A percentile compares a stretch with the other conserved stretches of the same genome.
Evolutionary conservation across 2,888 invertebrate species (phyloP).

Genomic region (Carpatolechia fugitivella): DNA sequence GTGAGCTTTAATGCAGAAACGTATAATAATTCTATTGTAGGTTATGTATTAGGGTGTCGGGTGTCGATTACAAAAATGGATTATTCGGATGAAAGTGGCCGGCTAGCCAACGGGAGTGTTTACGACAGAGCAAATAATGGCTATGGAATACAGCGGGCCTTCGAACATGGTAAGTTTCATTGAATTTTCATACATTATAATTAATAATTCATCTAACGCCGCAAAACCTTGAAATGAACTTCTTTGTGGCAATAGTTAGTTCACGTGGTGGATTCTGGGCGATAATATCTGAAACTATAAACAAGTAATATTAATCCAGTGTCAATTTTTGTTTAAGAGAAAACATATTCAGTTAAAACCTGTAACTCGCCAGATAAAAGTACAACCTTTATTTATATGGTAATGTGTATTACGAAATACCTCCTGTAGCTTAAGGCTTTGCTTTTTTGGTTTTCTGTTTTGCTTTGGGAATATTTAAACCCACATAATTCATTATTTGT

Average conservation of each 20-base stretch:
- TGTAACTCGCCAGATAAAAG: too few relatives aligned
- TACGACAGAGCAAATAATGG: slow-evolving; percentile 35
- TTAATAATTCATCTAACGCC: neutral
- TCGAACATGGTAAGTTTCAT: slow-evolving; percentile 50
- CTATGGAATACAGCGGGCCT: slow-evolving; percentile 51
- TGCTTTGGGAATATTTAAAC: too few relatives aligned
- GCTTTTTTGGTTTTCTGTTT: too few relatives aligned
- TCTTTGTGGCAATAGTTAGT: neutral
- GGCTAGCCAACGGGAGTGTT: slow-evolving; percentile 38
- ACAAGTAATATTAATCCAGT: too few relatives aligned
- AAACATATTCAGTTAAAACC: too few relatives aligned
- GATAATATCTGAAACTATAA: neutral
- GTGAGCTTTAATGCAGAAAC: neutral
- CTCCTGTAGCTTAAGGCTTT: too few relatives aligned
- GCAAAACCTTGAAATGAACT: neutral
- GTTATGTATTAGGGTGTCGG: slow-evolving; percentile 44
- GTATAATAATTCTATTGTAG: slow-evolving; percentile 27
- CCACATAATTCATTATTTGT: too few relatives aligned
- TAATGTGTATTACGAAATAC: too few relatives aligned
- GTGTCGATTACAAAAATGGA: slow-evolving; percentile 50
- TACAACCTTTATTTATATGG: too few relatives aligned
- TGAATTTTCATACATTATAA: neutral
- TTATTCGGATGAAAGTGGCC: slow-evolving; percentile 50
- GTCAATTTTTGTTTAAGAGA: too few relatives aligned
- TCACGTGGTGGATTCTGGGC: neutral